Conservation (phyloP, 23 tunicate species). For the Clavelina lepadiformis region DNA sequence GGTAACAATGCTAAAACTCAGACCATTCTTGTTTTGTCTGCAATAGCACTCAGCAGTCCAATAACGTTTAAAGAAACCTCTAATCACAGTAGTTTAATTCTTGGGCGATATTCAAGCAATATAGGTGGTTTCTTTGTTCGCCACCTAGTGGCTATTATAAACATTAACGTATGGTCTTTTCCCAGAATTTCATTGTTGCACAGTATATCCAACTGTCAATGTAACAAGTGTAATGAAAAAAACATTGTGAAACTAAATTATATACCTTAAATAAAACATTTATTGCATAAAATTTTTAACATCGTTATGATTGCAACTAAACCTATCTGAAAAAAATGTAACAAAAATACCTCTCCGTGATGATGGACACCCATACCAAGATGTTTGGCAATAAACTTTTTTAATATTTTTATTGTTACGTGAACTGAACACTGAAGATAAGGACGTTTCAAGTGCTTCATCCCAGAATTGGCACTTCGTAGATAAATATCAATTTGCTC, state of each 20-base stretch:
- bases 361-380: constrained; percentile 48
- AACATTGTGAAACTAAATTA: too few species aligned
- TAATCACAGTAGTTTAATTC: constrained; percentile 42
- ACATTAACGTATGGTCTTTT: constrained; percentile 76
- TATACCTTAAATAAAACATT: too few species aligned
- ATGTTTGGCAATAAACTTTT: constrained; percentile 76
- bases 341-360: constrained; percentile 34
- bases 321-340: too few species aligned
- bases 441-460: constrained; percentile 66
- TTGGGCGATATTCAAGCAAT: constrained; percentile 68
- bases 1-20: too few species aligned
- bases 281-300: too few species aligned
- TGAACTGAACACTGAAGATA: constrained; percentile 68
- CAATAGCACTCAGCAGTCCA: too few species aligned
- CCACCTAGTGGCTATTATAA: constrained; percentile 83
- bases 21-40: too few species aligned
- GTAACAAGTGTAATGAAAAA: neutral
- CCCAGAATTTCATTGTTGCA: constrained; percentile 94
- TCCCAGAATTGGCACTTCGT: constrained; percentile 22
- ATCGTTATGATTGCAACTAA: too few species aligned
- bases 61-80: too few species aligned
- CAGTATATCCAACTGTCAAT: constrained; percentile 63
- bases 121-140: constrained; percentile 67
- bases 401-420: constrained; percentile 75
- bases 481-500: constrained; percentile 80